Evolutionary conservation across 2,888 invertebrate species (phyloP), one percentile per base, ranked within the genome.

Genomic region (Villa cingulata): DNA sequence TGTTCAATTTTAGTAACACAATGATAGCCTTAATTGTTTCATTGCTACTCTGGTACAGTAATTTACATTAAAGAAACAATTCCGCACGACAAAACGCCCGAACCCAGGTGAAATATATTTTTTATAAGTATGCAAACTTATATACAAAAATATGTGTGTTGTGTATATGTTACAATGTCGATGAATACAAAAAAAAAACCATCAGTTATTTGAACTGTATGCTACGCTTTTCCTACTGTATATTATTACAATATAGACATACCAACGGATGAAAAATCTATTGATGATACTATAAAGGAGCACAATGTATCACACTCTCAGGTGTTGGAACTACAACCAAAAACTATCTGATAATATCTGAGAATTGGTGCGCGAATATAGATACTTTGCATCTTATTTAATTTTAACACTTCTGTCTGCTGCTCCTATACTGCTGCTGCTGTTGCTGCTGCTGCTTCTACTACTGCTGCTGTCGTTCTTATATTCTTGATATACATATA

Each of bases 381-480:
- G 41, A 46, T 46, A 46, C 37, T 46, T 46, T 46, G 46, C 46
- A 46, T 46, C 46, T 46, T 46, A 46, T 46, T 46, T 46, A 46
- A 41, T 41, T 32, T 37, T 41, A 41, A 46, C 46, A 46, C 46
- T n/a, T n/a, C n/a, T n/a, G n/a, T n/a, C n/a, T n/a, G n/a, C n/a
- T n/a, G n/a, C n/a, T n/a, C n/a, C n/a, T n/a, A n/a, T n/a, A n/a
- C n/a, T n/a, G n/a, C n/a, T n/a, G n/a, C n/a, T n/a, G n/a, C n/a
- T n/a, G n/a, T n/a, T n/a, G n/a, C n/a, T n/a, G n/a, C n/a, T n/a
- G n/a, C n/a, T n/a, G n/a, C n/a, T n/a, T n/a, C n/a, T n/a, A n/a
- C n/a, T n/a, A n/a, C n/a, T n/a, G n/a, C n/a, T n/a, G n/a, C n/a
- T n/a, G n/a, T n/a, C n/a, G n/a, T n/a, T n/a, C 46, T 46, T 32